These are phyloP conservation scores for Mugil cephalus DNA, from an alignment of 2,113 vertebrate genomes.

Conservation along the genomic window DNA sequence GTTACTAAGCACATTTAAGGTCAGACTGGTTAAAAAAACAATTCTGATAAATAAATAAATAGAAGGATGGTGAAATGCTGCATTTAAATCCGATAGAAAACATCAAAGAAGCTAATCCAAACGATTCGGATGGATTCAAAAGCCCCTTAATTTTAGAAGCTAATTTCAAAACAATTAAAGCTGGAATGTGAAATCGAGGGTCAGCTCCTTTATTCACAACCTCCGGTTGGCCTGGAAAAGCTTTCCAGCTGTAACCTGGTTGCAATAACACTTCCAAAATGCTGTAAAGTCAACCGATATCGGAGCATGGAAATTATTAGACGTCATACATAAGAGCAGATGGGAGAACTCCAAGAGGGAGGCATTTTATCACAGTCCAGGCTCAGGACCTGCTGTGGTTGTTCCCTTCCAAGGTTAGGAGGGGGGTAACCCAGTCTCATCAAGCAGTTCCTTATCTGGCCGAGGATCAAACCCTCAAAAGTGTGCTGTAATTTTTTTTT, in stretches of 20 bases:
- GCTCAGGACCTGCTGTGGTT: slow-evolving; percentile 46
- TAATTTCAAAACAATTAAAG: slow-evolving; percentile 74
- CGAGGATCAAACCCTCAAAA: slow-evolving; percentile 65
- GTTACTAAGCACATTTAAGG: slow-evolving; percentile 1
- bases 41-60: neutral
- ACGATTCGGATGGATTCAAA: slow-evolving; percentile 30
- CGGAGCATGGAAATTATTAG: slow-evolving; percentile 67
- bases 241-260: slow-evolving; percentile 73
- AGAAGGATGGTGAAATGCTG: slow-evolving; percentile 14
- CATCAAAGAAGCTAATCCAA: slow-evolving; percentile 44
- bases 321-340: slow-evolving; percentile 48
- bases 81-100: slow-evolving; percentile 11
- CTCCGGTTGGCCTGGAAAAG: slow-evolving; percentile 61
- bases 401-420: slow-evolving; percentile 32
- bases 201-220: slow-evolving; percentile 70
- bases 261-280: slow-evolving; percentile 55
- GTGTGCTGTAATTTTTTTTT: slow-evolving; percentile 59
- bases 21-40: neutral
- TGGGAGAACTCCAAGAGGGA: slow-evolving; percentile 43
- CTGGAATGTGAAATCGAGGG: slow-evolving; percentile 69
- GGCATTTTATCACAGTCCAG: slow-evolving; percentile 55
- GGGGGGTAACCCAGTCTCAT: slow-evolving; percentile 53
- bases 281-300: slow-evolving; percentile 66
- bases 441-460: slow-evolving; percentile 71
- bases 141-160: slow-evolving; percentile 43